phyloP scores from a whole-genome alignment of 2,888 invertebrate species.

The Perdita meconis region DNA sequence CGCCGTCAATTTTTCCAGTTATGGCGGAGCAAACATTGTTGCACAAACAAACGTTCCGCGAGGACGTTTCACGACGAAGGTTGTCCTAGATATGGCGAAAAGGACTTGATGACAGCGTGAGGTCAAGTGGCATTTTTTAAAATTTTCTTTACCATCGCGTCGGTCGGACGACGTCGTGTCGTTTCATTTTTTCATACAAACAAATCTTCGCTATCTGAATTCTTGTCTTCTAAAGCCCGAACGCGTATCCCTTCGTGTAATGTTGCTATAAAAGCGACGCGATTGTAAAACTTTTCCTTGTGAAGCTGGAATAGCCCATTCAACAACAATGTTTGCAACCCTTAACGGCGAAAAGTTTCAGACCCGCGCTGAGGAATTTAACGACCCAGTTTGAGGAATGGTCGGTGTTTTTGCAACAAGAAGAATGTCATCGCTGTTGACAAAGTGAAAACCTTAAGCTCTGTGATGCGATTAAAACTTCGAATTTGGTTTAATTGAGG shows the following conservation, averaged over 20 bases:
- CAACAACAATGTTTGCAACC: not conserved
- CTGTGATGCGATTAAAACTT: not conserved
- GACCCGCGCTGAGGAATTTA: not conserved
- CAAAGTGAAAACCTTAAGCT: slow-evolving; percentile 8
- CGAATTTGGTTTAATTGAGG: too few relatives aligned
- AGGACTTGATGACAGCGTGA: slow-evolving; percentile 8
- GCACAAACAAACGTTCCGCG: not conserved
- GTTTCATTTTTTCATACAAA: not conserved
- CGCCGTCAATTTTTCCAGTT: not conserved
- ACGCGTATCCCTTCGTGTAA: not conserved
- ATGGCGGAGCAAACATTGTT: slow-evolving; percentile 3
- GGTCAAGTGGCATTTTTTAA: slow-evolving; percentile 14
- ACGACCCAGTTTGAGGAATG: not conserved
- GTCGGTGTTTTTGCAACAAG: not conserved
- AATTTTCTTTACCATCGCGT: slow-evolving; percentile 4
- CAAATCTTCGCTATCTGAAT: not conserved
- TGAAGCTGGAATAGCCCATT: not conserved
- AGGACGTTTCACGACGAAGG: slow-evolving; percentile 35
- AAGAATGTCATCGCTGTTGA: slow-evolving; percentile 7
- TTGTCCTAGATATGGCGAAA: slow-evolving; percentile 21
- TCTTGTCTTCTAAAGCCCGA: not conserved
- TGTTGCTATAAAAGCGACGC: not conserved
- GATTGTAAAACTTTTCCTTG: not conserved
- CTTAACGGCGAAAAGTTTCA: not conserved
- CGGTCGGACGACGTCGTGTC: not conserved